Evolutionary conservation across 2,888 invertebrate species (phyloP), one percentile per base, ranked within the genome.

Genomic region (Pelosia muscerda): DNA sequence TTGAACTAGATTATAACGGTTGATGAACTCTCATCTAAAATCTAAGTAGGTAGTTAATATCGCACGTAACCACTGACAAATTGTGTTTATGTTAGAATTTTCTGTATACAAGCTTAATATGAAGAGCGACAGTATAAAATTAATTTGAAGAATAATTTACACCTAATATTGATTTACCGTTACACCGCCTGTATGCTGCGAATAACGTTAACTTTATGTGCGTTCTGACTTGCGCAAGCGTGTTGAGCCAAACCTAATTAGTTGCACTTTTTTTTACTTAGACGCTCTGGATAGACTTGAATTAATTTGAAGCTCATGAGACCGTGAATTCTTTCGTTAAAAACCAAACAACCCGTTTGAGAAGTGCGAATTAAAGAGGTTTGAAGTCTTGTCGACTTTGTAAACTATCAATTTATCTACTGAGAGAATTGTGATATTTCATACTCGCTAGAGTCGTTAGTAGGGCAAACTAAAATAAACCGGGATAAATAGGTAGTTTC

Each of bases 401-500:
- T 34, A 53, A 57, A 23, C 55, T 54, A 63, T 23, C 19, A 19
- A 31, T 23, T 15, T 23, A 53, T 19, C 22, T 2, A 31, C 25
- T 1, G 25, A 25, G 38, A 54, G 60, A 31, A 62, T 49, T 55
- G 31, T 63, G 59, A 70, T 72, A 83, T 82, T 83, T 81, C 66
- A 79, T 78, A 60, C 49, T 34, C 22, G 60, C 56, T 28, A 49
- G 34, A 55, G 53, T 73, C 77, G 88, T 93, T 88, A 90, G 90
- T 93, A 92, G 93, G 93, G 88, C 92, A 91, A 86, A 90, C 86
- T 66, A 89, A 88, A 93, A 94, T 94, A 94, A 90, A 86, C 82
- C 83, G 74, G 72, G 79, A 88, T 88, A 88, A 86, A 88, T 90
- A 87, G 87, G 87, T 88, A 88, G 92, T 88, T 91, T 94, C 92